These are phyloP conservation scores for Hippocampus barbouri DNA, from an alignment of 2,113 vertebrate species.

Conservation along the genomic window DNA sequence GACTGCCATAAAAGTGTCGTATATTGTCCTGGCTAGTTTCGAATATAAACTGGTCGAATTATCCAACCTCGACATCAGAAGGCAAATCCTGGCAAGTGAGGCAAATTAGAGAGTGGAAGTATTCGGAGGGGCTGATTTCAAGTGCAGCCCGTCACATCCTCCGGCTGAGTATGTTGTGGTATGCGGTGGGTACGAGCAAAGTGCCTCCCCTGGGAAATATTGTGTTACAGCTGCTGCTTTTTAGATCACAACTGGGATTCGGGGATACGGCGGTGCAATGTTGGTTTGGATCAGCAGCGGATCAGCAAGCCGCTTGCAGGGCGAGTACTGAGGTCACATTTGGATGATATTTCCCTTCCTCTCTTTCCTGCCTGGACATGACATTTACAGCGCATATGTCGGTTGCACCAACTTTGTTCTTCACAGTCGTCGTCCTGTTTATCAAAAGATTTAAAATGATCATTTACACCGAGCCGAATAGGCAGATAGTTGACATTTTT, in stretches of 20 bases:
- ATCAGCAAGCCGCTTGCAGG: conserved; percentile 16
- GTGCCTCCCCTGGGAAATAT: conserved; percentile 50
- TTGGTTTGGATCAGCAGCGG: conserved; percentile 21
- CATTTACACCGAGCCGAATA: too few species aligned
- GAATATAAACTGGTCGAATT: conserved; percentile 18
- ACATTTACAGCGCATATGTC: background rate
- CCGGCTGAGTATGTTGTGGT: conserved; percentile 30
- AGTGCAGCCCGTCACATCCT: conserved; percentile 50
- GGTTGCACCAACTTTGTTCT: background rate
- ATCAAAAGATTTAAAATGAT: too few species aligned
- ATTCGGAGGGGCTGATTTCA: conserved; percentile 36
- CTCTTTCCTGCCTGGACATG: conserved; percentile 4
- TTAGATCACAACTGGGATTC: conserved; percentile 35
- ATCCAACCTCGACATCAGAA: conserved; percentile 21
- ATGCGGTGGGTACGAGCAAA: conserved; percentile 36
- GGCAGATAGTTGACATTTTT: too few species aligned
- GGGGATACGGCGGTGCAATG: background rate
- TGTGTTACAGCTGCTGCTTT: conserved; percentile 54
- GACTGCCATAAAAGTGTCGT: background rate
- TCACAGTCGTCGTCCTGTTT: background rate
- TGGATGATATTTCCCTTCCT: conserved; percentile 2
- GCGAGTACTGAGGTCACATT: conserved; percentile 13
- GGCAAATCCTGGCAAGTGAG: conserved; percentile 6
- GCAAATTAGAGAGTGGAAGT: conserved; percentile 12
- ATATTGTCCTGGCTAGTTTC: background rate